Conservation (phyloP, 2,113 vertebrate species). For the Mugil cephalus region DNA sequence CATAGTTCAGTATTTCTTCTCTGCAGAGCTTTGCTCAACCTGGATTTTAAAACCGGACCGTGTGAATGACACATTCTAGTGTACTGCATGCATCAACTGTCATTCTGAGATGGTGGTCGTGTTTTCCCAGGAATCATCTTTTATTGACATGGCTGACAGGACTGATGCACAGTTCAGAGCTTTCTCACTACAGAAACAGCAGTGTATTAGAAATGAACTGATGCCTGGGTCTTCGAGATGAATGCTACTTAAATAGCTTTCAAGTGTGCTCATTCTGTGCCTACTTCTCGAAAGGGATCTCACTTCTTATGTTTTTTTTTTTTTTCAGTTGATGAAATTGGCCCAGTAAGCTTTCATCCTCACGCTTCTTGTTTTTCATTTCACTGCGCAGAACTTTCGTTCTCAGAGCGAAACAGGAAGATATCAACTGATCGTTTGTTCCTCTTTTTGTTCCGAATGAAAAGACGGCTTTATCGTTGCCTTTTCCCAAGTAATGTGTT, state of each 20-base stretch:
- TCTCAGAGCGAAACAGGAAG: constrained; percentile 11
- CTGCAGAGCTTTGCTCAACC: not conserved
- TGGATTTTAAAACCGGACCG: not conserved
- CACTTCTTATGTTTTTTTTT: not conserved
- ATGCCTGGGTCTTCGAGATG: too few species aligned
- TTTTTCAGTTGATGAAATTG: constrained; percentile 11
- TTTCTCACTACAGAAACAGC: too few species aligned
- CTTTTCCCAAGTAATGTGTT: too few species aligned
- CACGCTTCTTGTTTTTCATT: constrained; percentile 5
- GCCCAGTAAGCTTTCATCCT: not conserved
- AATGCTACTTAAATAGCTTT: too few species aligned
- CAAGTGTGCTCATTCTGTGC: too few species aligned
- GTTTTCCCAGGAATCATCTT: not conserved
- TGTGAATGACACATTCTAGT: not conserved
- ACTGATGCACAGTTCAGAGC: too few species aligned
- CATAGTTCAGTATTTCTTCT: not conserved
- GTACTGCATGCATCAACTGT: too few species aligned
- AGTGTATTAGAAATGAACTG: too few species aligned
- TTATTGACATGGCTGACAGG: not conserved
- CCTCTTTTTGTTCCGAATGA: not conserved
- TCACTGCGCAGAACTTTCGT: not conserved
- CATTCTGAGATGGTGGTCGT: not conserved
- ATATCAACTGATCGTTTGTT: not conserved
- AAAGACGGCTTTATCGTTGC: not conserved
- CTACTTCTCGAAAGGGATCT: not conserved